Conservation (phyloP, 2,888 invertebrate species). For the Elgonia sp. region DNA sequence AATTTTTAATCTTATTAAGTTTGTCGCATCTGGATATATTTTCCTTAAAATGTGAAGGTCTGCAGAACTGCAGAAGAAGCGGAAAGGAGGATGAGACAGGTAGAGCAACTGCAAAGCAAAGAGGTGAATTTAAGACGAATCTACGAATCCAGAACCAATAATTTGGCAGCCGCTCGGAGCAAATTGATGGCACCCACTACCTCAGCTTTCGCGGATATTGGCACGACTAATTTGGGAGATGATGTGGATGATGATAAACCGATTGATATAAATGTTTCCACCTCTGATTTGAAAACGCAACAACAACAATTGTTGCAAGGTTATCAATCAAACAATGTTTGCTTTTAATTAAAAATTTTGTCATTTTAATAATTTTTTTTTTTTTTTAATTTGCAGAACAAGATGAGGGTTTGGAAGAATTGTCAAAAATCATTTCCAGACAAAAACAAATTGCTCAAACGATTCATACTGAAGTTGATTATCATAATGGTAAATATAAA, state of each 20-base stretch:
- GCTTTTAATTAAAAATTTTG: too few species aligned
- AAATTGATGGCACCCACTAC: slow-evolving; percentile 84
- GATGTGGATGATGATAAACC: slow-evolving; percentile 87
- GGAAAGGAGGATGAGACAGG: slow-evolving; percentile 89
- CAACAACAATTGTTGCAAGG: slow-evolving; percentile 89
- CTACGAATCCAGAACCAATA: slow-evolving; percentile 86
- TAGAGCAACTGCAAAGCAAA: slow-evolving; percentile 89
- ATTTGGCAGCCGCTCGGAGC: slow-evolving; percentile 83
- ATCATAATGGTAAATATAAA: slow-evolving; percentile 93
- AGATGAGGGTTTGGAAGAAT: slow-evolving; percentile 92
- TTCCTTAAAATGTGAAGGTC: slow-evolving; percentile 80
- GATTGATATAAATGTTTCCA: slow-evolving; percentile 86
- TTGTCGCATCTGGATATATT: slow-evolving; percentile 24
- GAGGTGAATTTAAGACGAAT: slow-evolving; percentile 88
- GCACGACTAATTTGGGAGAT: slow-evolving; percentile 87
- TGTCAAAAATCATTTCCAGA: slow-evolving; percentile 92
- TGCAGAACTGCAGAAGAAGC: slow-evolving; percentile 89
- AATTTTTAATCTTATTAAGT: background rate
- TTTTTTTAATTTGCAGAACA: slow-evolving; percentile 88
- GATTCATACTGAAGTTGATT: slow-evolving; percentile 92
- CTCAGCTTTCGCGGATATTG: slow-evolving; percentile 87
- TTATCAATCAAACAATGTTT: slow-evolving; percentile 78
- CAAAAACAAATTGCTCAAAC: slow-evolving; percentile 93
- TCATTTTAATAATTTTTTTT: too few species aligned
- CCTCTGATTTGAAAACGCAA: slow-evolving; percentile 88